Evolutionary conservation across 2,113 vertebrate species (phyloP).

Genomic region (Rhynchomys soricoides): DNA sequence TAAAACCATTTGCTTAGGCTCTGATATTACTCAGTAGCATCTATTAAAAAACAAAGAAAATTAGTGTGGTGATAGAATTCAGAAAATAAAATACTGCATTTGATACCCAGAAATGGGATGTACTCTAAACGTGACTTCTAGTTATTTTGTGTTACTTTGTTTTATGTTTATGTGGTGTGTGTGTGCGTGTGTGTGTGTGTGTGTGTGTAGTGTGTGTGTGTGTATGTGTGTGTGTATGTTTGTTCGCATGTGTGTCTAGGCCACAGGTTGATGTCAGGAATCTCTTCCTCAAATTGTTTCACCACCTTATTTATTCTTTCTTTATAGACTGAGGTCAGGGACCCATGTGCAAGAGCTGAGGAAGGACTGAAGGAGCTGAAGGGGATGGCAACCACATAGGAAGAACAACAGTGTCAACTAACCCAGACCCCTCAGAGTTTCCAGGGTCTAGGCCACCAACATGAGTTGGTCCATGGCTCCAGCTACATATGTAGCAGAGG

Average conservation of each 20-base stretch:
- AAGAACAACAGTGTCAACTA: too few relatives aligned
- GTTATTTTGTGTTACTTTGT: not conserved
- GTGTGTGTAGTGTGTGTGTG: not conserved
- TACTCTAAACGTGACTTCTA: slow-evolving; percentile 49
- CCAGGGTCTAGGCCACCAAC: too few relatives aligned
- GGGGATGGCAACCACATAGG: too few relatives aligned
- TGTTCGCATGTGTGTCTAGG: not conserved
- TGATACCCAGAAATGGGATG: not conserved
- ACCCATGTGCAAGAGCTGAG: too few relatives aligned
- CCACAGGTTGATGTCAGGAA: too few relatives aligned
- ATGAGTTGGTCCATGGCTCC: too few relatives aligned
- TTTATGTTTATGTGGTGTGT: not conserved
- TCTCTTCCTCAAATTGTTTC: not conserved
- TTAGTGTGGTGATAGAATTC: not conserved
- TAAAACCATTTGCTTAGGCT: slow-evolving; percentile 17
- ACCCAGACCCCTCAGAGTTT: accelerated
- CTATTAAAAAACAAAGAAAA: slow-evolving; percentile 40
- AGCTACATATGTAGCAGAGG: too few relatives aligned
- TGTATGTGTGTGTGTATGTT: not conserved
- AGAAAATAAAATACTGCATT: slow-evolving; percentile 48
- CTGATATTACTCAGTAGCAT: slow-evolving; percentile 15
- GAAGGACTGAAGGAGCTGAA: too few relatives aligned
- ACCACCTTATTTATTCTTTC: not conserved
- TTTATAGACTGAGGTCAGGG: not conserved
- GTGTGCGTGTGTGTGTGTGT: not conserved